These are phyloP conservation scores for Seriola dumerili DNA, from an alignment of 2,113 vertebrate species.

Conservation along the genomic window DNA sequence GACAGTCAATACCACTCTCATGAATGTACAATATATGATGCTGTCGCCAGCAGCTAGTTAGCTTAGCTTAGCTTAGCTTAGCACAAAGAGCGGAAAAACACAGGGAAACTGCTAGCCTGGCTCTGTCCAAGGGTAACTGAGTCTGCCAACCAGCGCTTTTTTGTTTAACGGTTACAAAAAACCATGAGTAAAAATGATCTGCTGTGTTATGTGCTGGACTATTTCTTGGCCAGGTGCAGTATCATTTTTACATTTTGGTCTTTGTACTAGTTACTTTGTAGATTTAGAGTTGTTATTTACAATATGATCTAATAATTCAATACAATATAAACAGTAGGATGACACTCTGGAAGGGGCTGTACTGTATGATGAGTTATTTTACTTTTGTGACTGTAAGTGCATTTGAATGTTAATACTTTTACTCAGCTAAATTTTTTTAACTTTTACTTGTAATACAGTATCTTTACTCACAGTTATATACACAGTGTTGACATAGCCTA, in stretches of 20 bases:
- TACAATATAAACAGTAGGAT: background rate
- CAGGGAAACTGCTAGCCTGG: background rate
- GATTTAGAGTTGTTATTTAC: background rate
- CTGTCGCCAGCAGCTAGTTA: background rate
- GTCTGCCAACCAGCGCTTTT: background rate
- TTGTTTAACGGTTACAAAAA: too few relatives aligned
- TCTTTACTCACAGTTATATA: background rate
- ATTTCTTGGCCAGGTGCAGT: too few relatives aligned
- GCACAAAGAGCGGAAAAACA: background rate
- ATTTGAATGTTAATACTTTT: background rate
- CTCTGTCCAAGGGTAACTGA: background rate
- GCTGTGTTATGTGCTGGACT: too few relatives aligned
- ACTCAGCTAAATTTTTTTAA: background rate
- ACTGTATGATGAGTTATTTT: background rate
- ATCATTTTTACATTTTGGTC: too few relatives aligned
- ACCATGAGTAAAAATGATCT: background rate
- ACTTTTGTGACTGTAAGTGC: background rate
- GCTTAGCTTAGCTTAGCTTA: background rate
- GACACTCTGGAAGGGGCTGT: background rate
- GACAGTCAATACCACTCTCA: background rate
- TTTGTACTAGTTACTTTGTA: too few relatives aligned
- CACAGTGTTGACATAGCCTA: background rate
- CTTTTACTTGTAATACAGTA: background rate
- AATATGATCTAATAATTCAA: background rate
- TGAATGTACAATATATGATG: background rate